phyloP scores from a whole-genome alignment of 2,797 vertebrate genomes.

The Chelon labrosus region DNA sequence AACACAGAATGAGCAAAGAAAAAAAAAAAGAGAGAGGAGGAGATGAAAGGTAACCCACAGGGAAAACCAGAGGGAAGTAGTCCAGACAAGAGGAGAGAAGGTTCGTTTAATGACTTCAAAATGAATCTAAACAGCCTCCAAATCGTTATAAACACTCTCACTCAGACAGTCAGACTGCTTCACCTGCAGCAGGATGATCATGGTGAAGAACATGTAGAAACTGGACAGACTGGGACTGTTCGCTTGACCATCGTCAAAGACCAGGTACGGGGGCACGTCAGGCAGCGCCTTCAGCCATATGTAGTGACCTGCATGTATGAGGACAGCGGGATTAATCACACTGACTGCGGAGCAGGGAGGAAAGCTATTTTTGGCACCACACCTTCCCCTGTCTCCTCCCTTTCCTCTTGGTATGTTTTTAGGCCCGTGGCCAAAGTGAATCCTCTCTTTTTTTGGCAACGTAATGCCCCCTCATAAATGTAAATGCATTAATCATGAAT shows the following conservation, averaged over 20 bases:
- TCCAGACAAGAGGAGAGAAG: not conserved
- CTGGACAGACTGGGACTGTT: conserved; percentile 80
- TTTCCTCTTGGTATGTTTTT: conserved; percentile 27
- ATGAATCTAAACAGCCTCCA: not conserved
- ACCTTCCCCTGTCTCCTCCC: conserved; percentile 39
- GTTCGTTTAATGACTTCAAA: conserved; percentile 8
- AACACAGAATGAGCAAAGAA: not conserved
- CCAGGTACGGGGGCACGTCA: conserved; percentile 86
- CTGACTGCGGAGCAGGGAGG: conserved; percentile 38
- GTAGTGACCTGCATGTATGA: conserved; percentile 86
- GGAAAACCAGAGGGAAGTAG: not conserved
- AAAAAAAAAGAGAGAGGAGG: not conserved
- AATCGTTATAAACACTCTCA: not conserved
- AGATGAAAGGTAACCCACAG: not conserved
- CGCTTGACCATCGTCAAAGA: conserved; percentile 84
- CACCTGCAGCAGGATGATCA: conserved; percentile 98
- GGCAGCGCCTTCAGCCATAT: conserved; percentile 86
- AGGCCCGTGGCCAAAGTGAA: conserved; percentile 47
- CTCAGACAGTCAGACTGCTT: conserved; percentile 7
- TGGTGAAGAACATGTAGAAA: conserved; percentile 95
- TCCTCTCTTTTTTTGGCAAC: conserved; percentile 44
- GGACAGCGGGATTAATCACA: conserved; percentile 72
- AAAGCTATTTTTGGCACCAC: conserved; percentile 66
- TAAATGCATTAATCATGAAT: conserved; percentile 57
- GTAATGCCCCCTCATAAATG: conserved; percentile 42